A percentile compares a stretch with the other conserved stretches of the same genome.
Conservation (phyloP, 2,888 invertebrate genomes). For the Eucera pruinosa region DNA sequence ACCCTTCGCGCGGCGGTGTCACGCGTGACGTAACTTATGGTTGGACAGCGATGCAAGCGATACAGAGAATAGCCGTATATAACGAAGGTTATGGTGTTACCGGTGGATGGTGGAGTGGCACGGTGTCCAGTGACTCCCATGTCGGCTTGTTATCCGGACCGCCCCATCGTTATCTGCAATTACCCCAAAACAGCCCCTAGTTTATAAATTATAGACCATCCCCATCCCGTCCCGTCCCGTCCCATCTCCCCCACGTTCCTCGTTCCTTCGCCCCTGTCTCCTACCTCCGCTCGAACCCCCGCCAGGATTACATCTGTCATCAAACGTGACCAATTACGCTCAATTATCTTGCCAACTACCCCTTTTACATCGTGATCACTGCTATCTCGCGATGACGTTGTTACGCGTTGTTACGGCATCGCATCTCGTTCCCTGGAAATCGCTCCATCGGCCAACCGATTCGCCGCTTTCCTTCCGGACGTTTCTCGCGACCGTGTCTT, state of each 20-base stretch:
- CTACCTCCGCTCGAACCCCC: constrained; percentile 39
- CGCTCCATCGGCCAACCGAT: too few relatives aligned
- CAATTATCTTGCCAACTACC: constrained; percentile 75
- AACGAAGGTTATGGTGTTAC: constrained; percentile 75
- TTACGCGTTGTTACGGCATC: constrained; percentile 1
- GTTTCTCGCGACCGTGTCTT: neutral
- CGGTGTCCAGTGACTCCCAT: constrained; percentile 84
- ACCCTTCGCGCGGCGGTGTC: constrained; percentile 53
- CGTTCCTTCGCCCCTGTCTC: constrained; percentile 21
- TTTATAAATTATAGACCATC: constrained; percentile 83
- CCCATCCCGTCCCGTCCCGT: constrained; percentile 57
- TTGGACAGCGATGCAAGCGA: constrained; percentile 64
- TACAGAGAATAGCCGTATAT: constrained; percentile 69
- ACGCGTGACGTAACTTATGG: constrained; percentile 68
- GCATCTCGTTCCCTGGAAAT: too few relatives aligned
- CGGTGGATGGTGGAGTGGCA: constrained; percentile 72
- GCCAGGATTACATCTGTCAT: constrained; percentile 81
- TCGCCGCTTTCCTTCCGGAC: too few relatives aligned
- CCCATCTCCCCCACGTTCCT: constrained; percentile 23
- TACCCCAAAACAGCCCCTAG: constrained; percentile 84
- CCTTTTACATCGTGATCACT: constrained; percentile 27
- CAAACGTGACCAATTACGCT: constrained; percentile 80
- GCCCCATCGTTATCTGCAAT: constrained; percentile 84
- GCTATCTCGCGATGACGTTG: constrained; percentile 4
- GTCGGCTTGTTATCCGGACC: constrained; percentile 84